Evolutionary conservation across 2,797 vertebrate species (phyloP).

Genomic region (Sciurus vulgaris): DNA sequence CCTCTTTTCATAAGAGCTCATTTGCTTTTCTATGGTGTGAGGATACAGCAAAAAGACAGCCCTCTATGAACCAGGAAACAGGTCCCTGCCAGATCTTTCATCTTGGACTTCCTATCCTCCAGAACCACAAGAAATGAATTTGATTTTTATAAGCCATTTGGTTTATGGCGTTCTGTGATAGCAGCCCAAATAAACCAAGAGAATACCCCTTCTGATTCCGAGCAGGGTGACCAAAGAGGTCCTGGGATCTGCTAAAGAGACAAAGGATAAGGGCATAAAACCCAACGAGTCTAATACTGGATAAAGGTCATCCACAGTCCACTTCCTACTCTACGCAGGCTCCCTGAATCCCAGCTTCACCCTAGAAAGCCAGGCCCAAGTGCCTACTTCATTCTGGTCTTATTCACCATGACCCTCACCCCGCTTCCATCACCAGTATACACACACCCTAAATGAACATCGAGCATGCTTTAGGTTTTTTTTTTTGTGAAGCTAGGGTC

Average conservation of each 20-base stretch:
- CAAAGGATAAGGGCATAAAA: neutral
- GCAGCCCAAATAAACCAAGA: neutral
- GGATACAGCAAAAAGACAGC: accelerated
- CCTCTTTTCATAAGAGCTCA: neutral
- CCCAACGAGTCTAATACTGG: too few species aligned
- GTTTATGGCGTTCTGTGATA: neutral
- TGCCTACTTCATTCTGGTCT: neutral
- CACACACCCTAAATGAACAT: neutral
- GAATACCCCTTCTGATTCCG: neutral
- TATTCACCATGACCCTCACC: accelerated
- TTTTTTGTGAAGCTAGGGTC: too few species aligned
- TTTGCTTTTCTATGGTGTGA: neutral
- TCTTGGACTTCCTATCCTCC: neutral
- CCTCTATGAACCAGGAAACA: neutral
- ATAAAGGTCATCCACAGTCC: accelerated
- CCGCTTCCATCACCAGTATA: neutral
- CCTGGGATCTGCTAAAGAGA: too few species aligned
- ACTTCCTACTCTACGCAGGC: accelerated
- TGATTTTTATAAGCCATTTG: neutral
- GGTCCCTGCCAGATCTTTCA: neutral
- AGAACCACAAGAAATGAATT: neutral
- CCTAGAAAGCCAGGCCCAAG: neutral
- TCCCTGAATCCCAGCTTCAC: neutral
- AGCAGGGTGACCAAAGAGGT: neutral
- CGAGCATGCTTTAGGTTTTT: too few species aligned